Evolutionary conservation across 53 echinoderm and acorn worm species (phyloP).

Genomic region (Antedon mediterranea): DNA sequence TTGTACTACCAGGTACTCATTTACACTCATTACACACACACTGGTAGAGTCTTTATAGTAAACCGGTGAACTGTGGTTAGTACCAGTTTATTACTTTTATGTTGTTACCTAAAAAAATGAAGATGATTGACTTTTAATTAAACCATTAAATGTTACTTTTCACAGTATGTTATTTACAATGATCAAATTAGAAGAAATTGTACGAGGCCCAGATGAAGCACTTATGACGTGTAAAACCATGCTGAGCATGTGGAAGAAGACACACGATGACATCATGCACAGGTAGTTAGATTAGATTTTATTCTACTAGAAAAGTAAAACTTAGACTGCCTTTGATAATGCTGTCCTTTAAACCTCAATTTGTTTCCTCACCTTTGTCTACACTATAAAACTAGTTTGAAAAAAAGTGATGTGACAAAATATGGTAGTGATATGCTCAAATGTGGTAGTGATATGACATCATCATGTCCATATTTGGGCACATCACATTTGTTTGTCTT

Average conservation of each 20-base stretch:
- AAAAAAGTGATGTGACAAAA: too few relatives aligned
- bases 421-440: too few relatives aligned
- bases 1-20: not conserved
- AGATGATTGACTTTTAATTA: too few relatives aligned
- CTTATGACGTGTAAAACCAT: slow-evolving; percentile 79
- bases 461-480: too few relatives aligned
- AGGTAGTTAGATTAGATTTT: too few relatives aligned
- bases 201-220: slow-evolving; percentile 69
- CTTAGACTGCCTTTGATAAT: not conserved
- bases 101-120: not conserved
- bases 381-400: too few relatives aligned
- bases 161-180: slow-evolving; percentile 78
- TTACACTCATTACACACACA: too few relatives aligned
- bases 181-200: slow-evolving; percentile 64
- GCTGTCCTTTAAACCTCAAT: not conserved
- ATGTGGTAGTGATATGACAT: too few relatives aligned
- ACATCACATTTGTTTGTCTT: too few relatives aligned
- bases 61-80: not conserved
- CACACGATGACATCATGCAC: slow-evolving; percentile 39
- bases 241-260: slow-evolving; percentile 61
- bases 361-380: not conserved
- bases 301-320: too few relatives aligned
- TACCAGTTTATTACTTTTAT: not conserved
- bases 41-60: not conserved
- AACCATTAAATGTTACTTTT: not conserved